Evolutionary conservation across 2,113 vertebrate genomes (phyloP).

Genomic region (Oncorhynchus tshawytscha): DNA sequence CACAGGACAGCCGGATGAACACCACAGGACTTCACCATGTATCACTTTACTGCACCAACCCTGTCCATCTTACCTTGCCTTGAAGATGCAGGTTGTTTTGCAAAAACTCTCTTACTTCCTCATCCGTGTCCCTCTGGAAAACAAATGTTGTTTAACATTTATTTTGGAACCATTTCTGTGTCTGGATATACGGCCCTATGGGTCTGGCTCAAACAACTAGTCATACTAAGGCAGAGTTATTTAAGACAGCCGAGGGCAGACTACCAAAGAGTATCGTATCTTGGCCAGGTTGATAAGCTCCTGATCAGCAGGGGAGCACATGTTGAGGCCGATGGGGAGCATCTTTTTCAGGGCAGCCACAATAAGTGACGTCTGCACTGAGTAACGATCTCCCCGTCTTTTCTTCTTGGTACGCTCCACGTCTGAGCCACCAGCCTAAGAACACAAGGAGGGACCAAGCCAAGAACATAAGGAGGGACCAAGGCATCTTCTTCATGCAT

Average conservation of each 20-base stretch:
- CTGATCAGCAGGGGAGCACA: constrained; percentile 95
- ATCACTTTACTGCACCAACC: neutral
- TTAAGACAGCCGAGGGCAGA: neutral
- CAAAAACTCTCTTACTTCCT: constrained; percentile 91
- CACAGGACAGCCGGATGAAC: too few relatives aligned
- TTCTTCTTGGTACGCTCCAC: constrained; percentile 93
- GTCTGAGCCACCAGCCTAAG: constrained; percentile 88
- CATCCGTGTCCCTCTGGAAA: constrained; percentile 91
- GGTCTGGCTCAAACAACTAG: too few relatives aligned
- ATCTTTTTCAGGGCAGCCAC: constrained; percentile 96
- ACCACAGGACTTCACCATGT: too few relatives aligned
- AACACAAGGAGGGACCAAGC: constrained; percentile 27
- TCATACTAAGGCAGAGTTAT: neutral
- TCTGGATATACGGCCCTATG: too few relatives aligned
- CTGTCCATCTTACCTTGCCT: constrained; percentile 79
- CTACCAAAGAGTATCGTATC: constrained; percentile 89
- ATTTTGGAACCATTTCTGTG: neutral
- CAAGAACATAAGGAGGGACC: neutral
- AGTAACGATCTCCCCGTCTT: constrained; percentile 88
- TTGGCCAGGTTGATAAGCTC: constrained; percentile 92
- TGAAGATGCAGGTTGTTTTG: constrained; percentile 91
- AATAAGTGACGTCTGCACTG: constrained; percentile 91
- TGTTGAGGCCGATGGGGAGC: constrained; percentile 95
- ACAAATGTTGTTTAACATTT: neutral
- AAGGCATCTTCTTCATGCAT: constrained; percentile 27